phyloP scores from a whole-genome alignment of 2,113 vertebrate species.

The Boulengeromyrus knoepffleri region DNA sequence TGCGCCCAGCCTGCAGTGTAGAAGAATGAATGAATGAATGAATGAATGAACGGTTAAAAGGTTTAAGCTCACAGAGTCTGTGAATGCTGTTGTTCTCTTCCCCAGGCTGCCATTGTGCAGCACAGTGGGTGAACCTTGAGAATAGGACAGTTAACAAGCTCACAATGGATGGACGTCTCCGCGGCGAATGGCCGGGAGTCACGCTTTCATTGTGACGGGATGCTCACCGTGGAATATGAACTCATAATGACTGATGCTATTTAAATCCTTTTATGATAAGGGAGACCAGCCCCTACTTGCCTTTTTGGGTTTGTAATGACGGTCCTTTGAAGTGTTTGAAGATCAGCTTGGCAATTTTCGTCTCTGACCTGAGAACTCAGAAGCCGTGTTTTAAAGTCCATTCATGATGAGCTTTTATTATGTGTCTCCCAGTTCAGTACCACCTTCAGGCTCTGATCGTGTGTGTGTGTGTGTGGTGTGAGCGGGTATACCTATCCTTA shows the following conservation, averaged over 20 bases:
- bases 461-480: not conserved
- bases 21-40: not conserved
- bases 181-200: not conserved
- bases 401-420: not conserved
- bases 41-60: not conserved
- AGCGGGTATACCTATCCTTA: no score
- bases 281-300: not conserved
- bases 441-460: not conserved
- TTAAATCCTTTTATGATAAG: conserved; percentile 4
- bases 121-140: not conserved
- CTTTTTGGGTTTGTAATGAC: not conserved
- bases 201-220: not conserved
- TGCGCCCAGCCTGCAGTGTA: not conserved
- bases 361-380: not conserved
- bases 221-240: not conserved
- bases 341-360: not conserved
- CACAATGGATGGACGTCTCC: not conserved
- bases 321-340: conserved; percentile 11
- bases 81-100: not conserved
- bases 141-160: not conserved
- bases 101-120: not conserved
- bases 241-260: conserved; percentile 1
- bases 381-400: not conserved
- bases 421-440: not conserved
- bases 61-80: not conserved